Conservation (phyloP, 1,140 invertebrate genomes). For the Drosophila cardini region DNA sequence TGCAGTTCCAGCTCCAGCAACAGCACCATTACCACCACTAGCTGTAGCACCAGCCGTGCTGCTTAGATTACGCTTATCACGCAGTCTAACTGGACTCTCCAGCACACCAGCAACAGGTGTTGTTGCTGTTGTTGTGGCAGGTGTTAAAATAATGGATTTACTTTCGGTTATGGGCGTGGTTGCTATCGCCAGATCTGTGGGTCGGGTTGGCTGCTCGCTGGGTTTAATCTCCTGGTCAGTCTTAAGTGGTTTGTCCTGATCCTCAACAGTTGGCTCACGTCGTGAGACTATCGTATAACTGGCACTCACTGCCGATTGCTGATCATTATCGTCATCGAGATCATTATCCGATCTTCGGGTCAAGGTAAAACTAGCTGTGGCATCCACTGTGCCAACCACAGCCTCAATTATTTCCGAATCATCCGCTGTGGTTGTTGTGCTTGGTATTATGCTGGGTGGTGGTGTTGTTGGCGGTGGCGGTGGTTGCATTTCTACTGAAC, state of each 20-base stretch:
- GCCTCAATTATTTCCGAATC: conserved; percentile 66
- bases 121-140: conserved; percentile 29
- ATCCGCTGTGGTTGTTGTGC: conserved; percentile 54
- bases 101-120: conserved; percentile 39
- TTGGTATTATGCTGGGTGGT: conserved; percentile 63
- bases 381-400: conserved; percentile 43
- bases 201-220: conserved; percentile 37
- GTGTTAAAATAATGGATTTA: conserved; percentile 30
- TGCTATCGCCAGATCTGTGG: conserved; percentile 59
- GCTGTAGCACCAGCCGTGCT: not conserved
- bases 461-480: conserved; percentile 69
- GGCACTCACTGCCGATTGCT: conserved; percentile 66
- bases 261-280: conserved; percentile 47
- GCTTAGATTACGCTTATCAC: conserved; percentile 74
- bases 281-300: conserved; percentile 77
- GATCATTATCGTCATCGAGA: conserved; percentile 30
- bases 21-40: not conserved
- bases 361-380: conserved; percentile 77
- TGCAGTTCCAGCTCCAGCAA: not conserved
- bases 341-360: conserved; percentile 37
- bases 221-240: conserved; percentile 51
- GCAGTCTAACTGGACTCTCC: conserved; percentile 79
- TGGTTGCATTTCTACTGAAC: conserved; percentile 51
- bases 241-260: conserved; percentile 54
- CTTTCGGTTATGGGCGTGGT: conserved; percentile 15